Evolutionary conservation across 2,113 vertebrate species (phyloP).

Genomic region (Notechis scutatus): DNA sequence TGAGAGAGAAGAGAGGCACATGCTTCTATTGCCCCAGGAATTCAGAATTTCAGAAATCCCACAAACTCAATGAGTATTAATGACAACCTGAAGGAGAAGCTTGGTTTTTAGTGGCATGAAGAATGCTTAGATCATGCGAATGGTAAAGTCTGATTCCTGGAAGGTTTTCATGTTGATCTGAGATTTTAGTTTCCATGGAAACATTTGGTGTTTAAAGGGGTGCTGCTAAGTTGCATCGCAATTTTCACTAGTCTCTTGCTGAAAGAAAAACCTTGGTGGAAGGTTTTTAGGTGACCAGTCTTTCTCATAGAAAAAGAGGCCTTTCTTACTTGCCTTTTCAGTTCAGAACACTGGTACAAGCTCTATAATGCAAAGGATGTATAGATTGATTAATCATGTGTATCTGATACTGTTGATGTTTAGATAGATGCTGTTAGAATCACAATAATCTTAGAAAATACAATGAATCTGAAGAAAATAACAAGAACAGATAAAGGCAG

Average conservation of each 20-base stretch:
- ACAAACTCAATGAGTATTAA: conserved; percentile 49
- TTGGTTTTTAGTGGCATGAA: conserved; percentile 36
- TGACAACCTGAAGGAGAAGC: conserved; percentile 44
- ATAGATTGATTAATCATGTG: conserved; percentile 13
- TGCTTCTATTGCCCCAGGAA: neutral
- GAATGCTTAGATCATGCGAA: conserved; percentile 52
- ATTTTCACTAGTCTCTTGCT: conserved; percentile 60
- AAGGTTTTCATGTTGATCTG: conserved; percentile 60
- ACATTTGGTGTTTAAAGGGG: conserved; percentile 58
- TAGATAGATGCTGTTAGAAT: neutral
- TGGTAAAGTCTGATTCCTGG: conserved; percentile 57
- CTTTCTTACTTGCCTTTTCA: conserved; percentile 32
- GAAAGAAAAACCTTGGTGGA: conserved; percentile 56
- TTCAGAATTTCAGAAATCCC: conserved; percentile 21
- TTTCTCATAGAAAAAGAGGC: conserved; percentile 48
- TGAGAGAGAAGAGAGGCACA: neutral
- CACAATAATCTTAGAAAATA: neutral
- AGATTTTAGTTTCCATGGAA: conserved; percentile 67
- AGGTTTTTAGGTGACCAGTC: conserved; percentile 41
- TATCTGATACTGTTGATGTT: neutral
- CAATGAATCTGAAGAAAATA: neutral
- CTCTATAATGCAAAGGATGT: conserved; percentile 24
- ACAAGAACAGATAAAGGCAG: neutral
- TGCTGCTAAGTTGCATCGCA: conserved; percentile 66
- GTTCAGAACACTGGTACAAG: conserved; percentile 29